Base-by-base conservation (phyloP, 1,140 invertebrate species). In the Ceratina japonica region DNA sequence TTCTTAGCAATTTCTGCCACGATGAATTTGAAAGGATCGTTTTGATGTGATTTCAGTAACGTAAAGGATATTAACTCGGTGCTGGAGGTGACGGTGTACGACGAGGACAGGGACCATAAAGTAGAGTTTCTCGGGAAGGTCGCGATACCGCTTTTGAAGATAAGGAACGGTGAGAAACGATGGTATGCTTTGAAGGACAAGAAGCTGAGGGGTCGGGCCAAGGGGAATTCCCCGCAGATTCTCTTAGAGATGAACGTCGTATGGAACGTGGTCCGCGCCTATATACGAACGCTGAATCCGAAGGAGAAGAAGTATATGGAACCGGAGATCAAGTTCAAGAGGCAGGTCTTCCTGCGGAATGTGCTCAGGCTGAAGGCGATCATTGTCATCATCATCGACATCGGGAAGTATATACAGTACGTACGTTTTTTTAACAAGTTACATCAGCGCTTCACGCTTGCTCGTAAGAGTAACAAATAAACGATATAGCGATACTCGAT, bases 131-230 rank as follows among this genome's bases (percentile, higher is more conserved):
- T 99, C 0, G 99, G 99, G 7, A 98, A 98, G 93, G 93, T 99
- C 15, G 95, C 96, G 4, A 96, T 99, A 85, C 98, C 99, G 0
- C 92, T 99, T 13, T 91, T 97, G 22, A 94, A 95, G 89, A 97
- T 99, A 85, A 93, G 95, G 81, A 98, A 98, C 89, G 97, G 97
- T 5, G 97, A 99, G 87, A 98, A 98, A 89, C 94, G 97, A 83
- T 99, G 98, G 98, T 99, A 98, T 90, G 96, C 96, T 0, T 93
- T 99, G 24, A 99, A 99, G 92, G 98, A 99, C 91, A 98, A 98
- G 91, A 99, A 99, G 88, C 93, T 99, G 77, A 93, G 96, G 20
- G 94, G 95, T 1, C 92, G 97, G 56, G 97, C 97, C 2, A 99
- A 99, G 92, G 99, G 99, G 15, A 96, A 95, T 87, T 95, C 94